Conservation (phyloP, 2,113 vertebrate genomes). For the Gymnogyps californianus region DNA sequence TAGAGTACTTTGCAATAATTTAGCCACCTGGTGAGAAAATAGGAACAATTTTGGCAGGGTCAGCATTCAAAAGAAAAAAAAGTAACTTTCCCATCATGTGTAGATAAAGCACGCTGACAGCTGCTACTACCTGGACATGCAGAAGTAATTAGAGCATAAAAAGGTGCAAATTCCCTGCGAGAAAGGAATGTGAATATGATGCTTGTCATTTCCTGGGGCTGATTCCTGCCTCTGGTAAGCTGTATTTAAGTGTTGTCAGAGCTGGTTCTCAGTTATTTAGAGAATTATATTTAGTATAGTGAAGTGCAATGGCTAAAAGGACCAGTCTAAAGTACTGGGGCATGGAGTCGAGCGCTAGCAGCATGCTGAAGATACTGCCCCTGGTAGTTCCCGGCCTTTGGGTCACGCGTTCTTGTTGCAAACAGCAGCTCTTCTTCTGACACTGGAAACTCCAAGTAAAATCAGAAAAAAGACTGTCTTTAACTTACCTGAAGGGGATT, state of each 20-base stretch:
- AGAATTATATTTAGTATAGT: not conserved
- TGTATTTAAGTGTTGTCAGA: not conserved
- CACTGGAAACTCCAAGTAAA: not conserved
- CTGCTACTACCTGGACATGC: not conserved
- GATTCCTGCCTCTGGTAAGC: not conserved
- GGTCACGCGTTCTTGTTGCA: not conserved
- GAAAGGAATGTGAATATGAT: not conserved
- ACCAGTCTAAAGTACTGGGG: not conserved
- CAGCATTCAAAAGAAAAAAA: not conserved
- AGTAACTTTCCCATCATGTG: not conserved
- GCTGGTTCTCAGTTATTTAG: not conserved
- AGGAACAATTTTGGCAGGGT: not conserved
- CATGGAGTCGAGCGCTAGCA: not conserved
- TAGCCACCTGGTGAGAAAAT: not conserved
- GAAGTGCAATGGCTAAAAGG: not conserved
- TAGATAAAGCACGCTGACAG: constrained; percentile 27
- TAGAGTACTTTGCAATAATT: not conserved
- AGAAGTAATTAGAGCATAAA: constrained; percentile 24
- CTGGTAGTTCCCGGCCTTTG: not conserved
- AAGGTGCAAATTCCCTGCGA: not conserved
- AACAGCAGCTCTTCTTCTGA: not conserved
- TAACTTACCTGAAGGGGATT: not conserved
- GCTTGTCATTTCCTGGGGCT: not conserved
- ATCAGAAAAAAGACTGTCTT: not conserved
- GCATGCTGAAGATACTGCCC: not conserved